Evolutionary conservation across 2,797 vertebrate genomes (phyloP).

Genomic region (Podarcis lilfordi): DNA sequence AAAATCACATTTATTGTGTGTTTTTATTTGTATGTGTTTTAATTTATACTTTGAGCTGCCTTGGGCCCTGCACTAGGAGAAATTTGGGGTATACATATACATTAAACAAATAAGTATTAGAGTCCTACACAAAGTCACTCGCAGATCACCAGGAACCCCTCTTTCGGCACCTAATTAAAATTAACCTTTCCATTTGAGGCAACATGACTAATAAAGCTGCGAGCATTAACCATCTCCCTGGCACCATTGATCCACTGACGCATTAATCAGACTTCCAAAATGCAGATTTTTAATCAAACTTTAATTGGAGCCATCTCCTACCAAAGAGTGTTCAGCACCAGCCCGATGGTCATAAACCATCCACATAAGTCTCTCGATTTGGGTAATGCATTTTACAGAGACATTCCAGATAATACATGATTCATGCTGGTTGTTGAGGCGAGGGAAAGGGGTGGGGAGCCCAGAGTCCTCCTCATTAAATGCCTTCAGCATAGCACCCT

Average conservation of each 20-base stretch:
- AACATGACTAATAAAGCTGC: conserved; percentile 13
- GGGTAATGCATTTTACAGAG: neutral
- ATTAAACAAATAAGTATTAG: neutral
- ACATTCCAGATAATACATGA: neutral
- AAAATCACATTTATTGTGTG: too few relatives aligned
- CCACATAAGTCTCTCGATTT: neutral
- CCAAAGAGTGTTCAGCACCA: neutral
- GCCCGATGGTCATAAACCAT: neutral
- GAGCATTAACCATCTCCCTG: neutral
- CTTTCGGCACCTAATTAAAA: neutral
- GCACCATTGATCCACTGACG: neutral
- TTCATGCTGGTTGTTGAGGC: neutral
- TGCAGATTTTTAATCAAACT: conserved; percentile 3
- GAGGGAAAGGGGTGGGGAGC: too few relatives aligned
- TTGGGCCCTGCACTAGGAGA: too few relatives aligned
- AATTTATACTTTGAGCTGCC: too few relatives aligned
- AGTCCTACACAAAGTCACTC: neutral
- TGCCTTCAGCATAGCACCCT: neutral
- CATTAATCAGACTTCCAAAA: conserved; percentile 12
- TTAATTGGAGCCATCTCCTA: neutral
- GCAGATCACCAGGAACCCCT: neutral
- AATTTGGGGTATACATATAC: too few relatives aligned
- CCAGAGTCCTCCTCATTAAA: neutral
- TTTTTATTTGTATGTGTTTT: too few relatives aligned
- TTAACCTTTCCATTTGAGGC: conserved; percentile 10